Conservation (phyloP, 35 echinoderm and acorn worm species). For the Ptychodera flava region DNA sequence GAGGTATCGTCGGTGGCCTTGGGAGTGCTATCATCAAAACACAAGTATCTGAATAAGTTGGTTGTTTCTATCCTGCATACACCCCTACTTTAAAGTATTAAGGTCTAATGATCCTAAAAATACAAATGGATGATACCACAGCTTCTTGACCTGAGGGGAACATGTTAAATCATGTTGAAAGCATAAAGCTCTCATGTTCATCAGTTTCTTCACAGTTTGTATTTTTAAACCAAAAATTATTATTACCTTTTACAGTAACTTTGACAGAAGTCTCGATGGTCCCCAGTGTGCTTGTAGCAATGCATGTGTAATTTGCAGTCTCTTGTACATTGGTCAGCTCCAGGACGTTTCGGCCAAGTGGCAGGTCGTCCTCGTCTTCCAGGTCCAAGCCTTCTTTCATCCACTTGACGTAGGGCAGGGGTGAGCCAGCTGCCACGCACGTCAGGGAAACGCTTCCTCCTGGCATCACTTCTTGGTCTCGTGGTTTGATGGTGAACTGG, state of each 20-base stretch:
- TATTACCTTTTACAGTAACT: conserved; percentile 76
- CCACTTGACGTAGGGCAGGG: conserved; percentile 82
- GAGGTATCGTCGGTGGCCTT: conserved; percentile 47
- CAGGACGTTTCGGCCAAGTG: conserved; percentile 61
- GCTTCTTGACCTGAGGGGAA: too few species aligned
- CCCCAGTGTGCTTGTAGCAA: conserved; percentile 59
- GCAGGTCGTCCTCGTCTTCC: conserved; percentile 32
- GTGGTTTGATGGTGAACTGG: conserved; percentile 53
- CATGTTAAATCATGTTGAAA: too few species aligned
- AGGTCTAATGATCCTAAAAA: too few species aligned
- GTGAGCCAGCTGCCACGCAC: conserved; percentile 82
- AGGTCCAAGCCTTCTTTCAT: conserved; percentile 61
- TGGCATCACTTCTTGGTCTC: conserved; percentile 68
- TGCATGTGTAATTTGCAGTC: conserved; percentile 75
- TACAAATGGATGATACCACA: too few species aligned
- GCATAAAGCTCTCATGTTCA: too few species aligned
- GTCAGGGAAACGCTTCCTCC: conserved; percentile 61
- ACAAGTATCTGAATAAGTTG: too few species aligned
- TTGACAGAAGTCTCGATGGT: conserved; percentile 19
- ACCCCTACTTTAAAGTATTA: too few species aligned
- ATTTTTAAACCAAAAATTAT: too few species aligned
- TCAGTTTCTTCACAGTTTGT: too few species aligned
- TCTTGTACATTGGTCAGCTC: conserved; percentile 44
- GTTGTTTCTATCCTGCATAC: too few species aligned
- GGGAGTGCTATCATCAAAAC: conserved; percentile 59